Evolutionary conservation across 2,797 vertebrate genomes (phyloP).

Genomic region (Amniataba percoides): DNA sequence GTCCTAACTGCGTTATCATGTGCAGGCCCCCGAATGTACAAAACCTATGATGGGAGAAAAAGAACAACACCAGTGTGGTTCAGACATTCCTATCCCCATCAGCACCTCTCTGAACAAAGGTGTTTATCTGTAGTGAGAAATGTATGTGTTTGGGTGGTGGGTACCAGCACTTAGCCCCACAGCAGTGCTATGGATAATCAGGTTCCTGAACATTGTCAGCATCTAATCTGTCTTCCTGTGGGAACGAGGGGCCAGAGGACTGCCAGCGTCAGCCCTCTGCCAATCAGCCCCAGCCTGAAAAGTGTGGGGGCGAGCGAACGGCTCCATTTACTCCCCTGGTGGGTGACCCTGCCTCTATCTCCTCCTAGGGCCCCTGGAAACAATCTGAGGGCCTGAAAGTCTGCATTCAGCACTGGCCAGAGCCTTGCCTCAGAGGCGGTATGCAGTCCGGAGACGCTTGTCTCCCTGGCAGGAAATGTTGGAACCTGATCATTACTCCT

Average conservation of each 20-base stretch:
- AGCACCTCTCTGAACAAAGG: conserved; percentile 67
- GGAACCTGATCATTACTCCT: conserved; percentile 85
- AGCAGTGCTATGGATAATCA: conserved; percentile 75
- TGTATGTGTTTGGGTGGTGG: conserved; percentile 64
- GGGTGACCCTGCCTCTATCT: conserved; percentile 84
- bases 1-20: conserved; percentile 25
- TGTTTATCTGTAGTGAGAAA: conserved; percentile 71
- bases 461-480: conserved; percentile 87
- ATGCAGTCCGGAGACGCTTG: conserved; percentile 82
- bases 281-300: conserved; percentile 75
- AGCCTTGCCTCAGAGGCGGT: conserved; percentile 76
- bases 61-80: conserved; percentile 11
- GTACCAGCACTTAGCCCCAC: conserved; percentile 62
- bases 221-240: conserved; percentile 87
- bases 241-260: conserved; percentile 73
- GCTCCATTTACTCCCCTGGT: conserved; percentile 78
- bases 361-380: conserved; percentile 83
- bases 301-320: conserved; percentile 76
- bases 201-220: conserved; percentile 83
- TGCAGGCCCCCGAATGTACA: conserved; percentile 16
- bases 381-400: conserved; percentile 84
- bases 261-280: conserved; percentile 75
- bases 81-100: conserved; percentile 52
- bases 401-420: conserved; percentile 76
- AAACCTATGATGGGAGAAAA: conserved; percentile 32